These are phyloP conservation scores for Isotomurus palustris DNA, from an alignment of 2,888 invertebrate species.

Conservation along the genomic window DNA sequence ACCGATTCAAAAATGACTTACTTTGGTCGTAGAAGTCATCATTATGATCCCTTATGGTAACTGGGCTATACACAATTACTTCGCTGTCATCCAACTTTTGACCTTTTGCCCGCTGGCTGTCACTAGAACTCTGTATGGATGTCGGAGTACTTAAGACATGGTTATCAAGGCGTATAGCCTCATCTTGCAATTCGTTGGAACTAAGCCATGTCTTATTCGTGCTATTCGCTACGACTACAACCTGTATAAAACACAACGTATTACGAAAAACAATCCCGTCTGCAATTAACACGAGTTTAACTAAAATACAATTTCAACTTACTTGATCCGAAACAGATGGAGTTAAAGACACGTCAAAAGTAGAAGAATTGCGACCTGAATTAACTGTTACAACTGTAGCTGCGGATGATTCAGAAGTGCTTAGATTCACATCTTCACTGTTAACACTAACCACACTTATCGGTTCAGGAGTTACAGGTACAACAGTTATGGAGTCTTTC, in stretches of 20 bases:
- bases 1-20: constrained; percentile 21
- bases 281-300: background rate
- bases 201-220: constrained; percentile 64
- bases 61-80: constrained; percentile 71
- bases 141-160: constrained; percentile 22
- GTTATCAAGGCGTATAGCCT: constrained; percentile 19
- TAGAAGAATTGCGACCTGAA: constrained; percentile 23
- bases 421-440: constrained; percentile 39
- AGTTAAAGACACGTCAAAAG: constrained; percentile 24
- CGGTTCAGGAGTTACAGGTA: constrained; percentile 41
- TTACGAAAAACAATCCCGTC: no score
- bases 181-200: constrained; percentile 43
- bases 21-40: constrained; percentile 44
- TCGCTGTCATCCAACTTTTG: constrained; percentile 80
- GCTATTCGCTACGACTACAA: constrained; percentile 74
- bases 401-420: constrained; percentile 28
- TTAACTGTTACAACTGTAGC: constrained; percentile 43
- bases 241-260: constrained; percentile 48
- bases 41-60: constrained; percentile 19
- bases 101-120: constrained; percentile 51
- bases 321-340: constrained; percentile 36
- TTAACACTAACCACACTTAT: constrained; percentile 42
- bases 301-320: background rate
- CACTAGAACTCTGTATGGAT: constrained; percentile 37
- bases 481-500: constrained; percentile 41